Evolutionary conservation across 2,888 invertebrate genomes (phyloP), one percentile per base, ranked within the genome.

Genomic region (Desoria tigrina): DNA sequence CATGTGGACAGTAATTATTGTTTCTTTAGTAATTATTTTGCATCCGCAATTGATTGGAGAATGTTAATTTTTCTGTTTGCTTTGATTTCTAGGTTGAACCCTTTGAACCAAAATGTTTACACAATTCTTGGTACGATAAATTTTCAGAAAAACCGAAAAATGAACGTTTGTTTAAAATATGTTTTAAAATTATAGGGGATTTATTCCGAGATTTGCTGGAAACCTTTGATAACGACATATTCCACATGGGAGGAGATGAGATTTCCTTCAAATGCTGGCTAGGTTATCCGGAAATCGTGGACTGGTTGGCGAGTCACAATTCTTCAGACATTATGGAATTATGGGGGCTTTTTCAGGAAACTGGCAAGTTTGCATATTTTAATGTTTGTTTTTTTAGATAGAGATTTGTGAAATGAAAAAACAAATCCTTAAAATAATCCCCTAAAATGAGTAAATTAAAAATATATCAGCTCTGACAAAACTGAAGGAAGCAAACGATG

Each of bases 231-330:
- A 86, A 89, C 0, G 90, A 90, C 77, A 82, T 91, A 1, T 92
- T 92, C 81, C 92, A 92, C 79, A 91, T 91, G 90, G 92, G 92
- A 1, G 92, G 92, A 0, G 92, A 92, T 77, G 92, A 92, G 79
- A 90, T 92, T 2, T 81, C 82, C 63, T 90, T 85, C 63, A 87
- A 81, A 3, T 93, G 92, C 79, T 93, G 92, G 92, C 89, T 88
- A 77, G 84, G 86, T 0, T 88, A 88, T 0, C 78, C 81, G 1
- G 82, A 82, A 53, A 88, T 93, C 61, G 85, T 65, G 4, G 64
- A 76, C 18, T 77, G 77, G 23, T 79, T 81, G 80, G 85, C 86
- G 74, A 55, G 39, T 0, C 66, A 77, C 21, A 72, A 72, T 28
- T 63, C 65, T 2, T 62, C 71, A 86, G 83, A 84, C 16, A 79